These are phyloP conservation scores for Matsumurasca onukii DNA, from an alignment of 1,140 invertebrate genomes.

Conservation along the genomic window DNA sequence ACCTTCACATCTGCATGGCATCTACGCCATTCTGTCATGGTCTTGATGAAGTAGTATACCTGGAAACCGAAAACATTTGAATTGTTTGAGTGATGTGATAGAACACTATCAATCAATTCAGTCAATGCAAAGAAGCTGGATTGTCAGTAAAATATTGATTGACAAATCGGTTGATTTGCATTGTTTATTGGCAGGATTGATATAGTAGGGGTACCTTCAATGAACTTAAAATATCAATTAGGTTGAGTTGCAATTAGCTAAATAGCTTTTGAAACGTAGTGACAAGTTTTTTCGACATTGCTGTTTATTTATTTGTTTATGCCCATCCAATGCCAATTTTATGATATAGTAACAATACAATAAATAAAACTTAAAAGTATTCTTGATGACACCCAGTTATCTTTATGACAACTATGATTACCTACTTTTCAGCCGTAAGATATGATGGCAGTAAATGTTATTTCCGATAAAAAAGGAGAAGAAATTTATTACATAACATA, in stretches of 20 bases:
- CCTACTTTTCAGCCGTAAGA: no score
- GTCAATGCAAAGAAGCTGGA: background rate
- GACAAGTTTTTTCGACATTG: no score
- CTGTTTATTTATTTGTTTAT: no score
- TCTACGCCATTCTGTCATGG: slow-evolving; percentile 33
- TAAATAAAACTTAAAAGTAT: no score
- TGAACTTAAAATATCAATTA: background rate
- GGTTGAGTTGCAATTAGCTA: background rate
- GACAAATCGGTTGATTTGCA: background rate
- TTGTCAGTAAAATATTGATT: background rate
- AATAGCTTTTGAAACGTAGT: no score
- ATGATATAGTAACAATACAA: no score
- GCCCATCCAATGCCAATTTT: no score
- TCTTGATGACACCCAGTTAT: no score
- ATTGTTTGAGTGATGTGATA: background rate
- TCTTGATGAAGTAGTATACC: slow-evolving; percentile 40
- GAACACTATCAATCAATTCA: background rate
- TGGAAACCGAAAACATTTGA: slow-evolving; percentile 21
- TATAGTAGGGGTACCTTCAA: background rate
- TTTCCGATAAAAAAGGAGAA: no score
- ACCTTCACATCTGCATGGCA: slow-evolving; percentile 27
- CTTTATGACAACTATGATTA: no score
- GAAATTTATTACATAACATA: no score
- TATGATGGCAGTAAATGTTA: no score
- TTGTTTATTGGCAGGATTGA: background rate